These are phyloP conservation scores for Lasioglossum baleicum DNA, from an alignment of 1,140 invertebrate species.

Conservation along the genomic window DNA sequence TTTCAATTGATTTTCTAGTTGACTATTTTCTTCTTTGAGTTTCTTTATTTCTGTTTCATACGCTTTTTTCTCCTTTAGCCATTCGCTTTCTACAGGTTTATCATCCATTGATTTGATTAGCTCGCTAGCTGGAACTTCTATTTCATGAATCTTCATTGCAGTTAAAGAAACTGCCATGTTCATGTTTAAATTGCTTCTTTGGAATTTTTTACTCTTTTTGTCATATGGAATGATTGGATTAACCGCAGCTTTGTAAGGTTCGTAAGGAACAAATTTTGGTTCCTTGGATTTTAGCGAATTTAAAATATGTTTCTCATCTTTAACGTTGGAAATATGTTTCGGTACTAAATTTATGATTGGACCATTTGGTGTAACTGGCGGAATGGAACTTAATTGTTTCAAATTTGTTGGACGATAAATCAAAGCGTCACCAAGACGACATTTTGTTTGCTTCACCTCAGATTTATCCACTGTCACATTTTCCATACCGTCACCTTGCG, in stretches of 20 bases:
- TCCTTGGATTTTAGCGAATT: constrained; percentile 83
- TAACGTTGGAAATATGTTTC: constrained; percentile 69
- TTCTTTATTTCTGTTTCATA: constrained; percentile 82
- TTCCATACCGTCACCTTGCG: constrained; percentile 82
- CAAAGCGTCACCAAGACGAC: constrained; percentile 72
- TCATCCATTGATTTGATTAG: constrained; percentile 63
- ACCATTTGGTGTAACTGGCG: constrained; percentile 76
- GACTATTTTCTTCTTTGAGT: constrained; percentile 82
- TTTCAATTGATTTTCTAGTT: constrained; percentile 86
- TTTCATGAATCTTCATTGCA: constrained; percentile 82
- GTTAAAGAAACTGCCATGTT: constrained; percentile 85
- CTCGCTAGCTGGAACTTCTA: constrained; percentile 48
- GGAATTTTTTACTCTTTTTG: constrained; percentile 78
- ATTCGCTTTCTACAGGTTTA: constrained; percentile 64
- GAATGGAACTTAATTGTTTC: constrained; percentile 70
- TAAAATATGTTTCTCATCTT: constrained; percentile 74
- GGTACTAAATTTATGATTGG: constrained; percentile 78
- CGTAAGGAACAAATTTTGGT: constrained; percentile 93
- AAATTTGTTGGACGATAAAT: constrained; percentile 79
- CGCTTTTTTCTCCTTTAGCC: constrained; percentile 72
- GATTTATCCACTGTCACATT: constrained; percentile 63
- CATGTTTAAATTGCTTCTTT: constrained; percentile 86
- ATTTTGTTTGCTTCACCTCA: constrained; percentile 66
- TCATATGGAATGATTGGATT: constrained; percentile 85
- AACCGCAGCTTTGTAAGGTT: constrained; percentile 92